A percentile compares a stretch with the other conserved stretches of the same genome.
Evolutionary conservation across 2,888 invertebrate genomes (phyloP).

Genomic region (Thymelicus sylvestris): DNA sequence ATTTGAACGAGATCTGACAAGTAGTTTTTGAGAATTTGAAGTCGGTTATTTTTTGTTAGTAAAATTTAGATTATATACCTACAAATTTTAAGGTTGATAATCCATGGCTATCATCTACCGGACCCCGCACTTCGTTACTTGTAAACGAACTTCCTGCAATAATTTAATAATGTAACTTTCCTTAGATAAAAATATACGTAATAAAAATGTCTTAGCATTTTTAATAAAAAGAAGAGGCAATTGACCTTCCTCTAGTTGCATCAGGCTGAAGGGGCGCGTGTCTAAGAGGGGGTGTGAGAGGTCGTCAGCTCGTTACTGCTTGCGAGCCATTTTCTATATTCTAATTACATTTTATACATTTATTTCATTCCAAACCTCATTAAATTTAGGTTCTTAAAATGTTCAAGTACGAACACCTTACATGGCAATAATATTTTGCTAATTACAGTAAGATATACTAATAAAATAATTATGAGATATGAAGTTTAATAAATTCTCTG

Average conservation of each 20-base stretch:
- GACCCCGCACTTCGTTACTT: no score
- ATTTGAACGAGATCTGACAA: no score
- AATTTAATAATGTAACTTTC: neutral
- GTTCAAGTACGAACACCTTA: neutral
- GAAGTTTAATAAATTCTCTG: no score
- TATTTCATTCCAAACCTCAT: neutral
- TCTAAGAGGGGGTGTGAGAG: neutral
- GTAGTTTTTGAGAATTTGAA: no score
- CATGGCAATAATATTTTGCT: no score
- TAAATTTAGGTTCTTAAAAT: neutral
- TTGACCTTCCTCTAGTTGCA: conserved; percentile 19
- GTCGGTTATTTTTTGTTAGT: no score
- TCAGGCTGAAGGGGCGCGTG: conserved; percentile 4
- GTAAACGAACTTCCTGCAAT: neutral
- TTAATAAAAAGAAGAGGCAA: conserved; percentile 16
- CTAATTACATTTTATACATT: conserved; percentile 8
- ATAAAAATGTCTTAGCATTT: conserved; percentile 3
- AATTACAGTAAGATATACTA: no score
- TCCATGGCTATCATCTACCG: no score
- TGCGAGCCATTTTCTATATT: conserved; percentile 4
- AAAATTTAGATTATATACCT: no score
- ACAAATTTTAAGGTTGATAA: no score
- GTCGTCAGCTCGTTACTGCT: conserved; percentile 9
- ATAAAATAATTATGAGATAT: no score
- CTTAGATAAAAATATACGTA: neutral